These are phyloP conservation scores for Eucriotettix oculatus DNA, from an alignment of 2,888 invertebrate species.

Conservation along the genomic window DNA sequence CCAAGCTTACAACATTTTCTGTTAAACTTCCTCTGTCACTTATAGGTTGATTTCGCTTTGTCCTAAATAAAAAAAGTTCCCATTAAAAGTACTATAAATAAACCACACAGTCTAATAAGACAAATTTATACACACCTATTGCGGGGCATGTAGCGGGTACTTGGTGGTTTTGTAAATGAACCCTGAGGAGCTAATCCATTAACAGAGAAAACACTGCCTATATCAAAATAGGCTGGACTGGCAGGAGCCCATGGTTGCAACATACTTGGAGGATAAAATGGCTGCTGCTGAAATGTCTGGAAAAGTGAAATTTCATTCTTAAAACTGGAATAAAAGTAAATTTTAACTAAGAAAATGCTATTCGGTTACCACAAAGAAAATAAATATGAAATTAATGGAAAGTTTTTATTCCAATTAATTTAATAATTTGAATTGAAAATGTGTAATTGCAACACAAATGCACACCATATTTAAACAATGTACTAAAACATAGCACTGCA, in stretches of 20 bases:
- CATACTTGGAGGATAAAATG: conserved; percentile 41
- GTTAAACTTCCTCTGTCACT: conserved; percentile 9
- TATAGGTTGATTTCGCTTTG: conserved; percentile 13
- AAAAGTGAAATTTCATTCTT: conserved; percentile 10
- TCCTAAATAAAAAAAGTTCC: conserved; percentile 11
- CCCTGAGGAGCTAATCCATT: conserved; percentile 55
- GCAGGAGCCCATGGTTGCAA: conserved; percentile 34
- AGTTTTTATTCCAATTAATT: too few relatives aligned
- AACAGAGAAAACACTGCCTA: conserved; percentile 51
- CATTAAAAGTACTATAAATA: neutral
- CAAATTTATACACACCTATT: conserved; percentile 17
- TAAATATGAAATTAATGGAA: too few relatives aligned
- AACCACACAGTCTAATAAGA: neutral
- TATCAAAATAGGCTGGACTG: conserved; percentile 42
- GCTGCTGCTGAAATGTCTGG: conserved; percentile 39
- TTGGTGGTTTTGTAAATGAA: conserved; percentile 38
- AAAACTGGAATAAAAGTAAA: neutral
- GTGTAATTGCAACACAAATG: too few relatives aligned
- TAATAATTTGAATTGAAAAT: too few relatives aligned
- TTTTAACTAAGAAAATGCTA: too few relatives aligned
- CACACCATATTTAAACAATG: too few relatives aligned
- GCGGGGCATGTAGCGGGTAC: conserved; percentile 28
- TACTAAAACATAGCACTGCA: too few relatives aligned
- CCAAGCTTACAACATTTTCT: conserved; percentile 3
- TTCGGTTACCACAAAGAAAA: too few relatives aligned